Conservation (phyloP, 2,797 vertebrate genomes). For the Pipistrellus nathusii region DNA sequence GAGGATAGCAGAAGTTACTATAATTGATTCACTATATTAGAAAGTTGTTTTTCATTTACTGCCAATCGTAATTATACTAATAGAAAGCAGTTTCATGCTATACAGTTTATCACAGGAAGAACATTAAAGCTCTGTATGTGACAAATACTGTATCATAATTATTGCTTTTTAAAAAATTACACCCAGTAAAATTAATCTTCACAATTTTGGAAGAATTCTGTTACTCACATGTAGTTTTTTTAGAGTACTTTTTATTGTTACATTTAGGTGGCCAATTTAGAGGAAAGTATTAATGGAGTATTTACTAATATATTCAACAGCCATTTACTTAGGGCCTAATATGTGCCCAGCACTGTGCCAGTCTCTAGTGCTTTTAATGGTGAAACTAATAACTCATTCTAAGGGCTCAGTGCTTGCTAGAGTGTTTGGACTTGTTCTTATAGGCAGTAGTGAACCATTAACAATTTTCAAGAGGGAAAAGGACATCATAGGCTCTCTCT, state of each 20-base stretch:
- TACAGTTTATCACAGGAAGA: neutral
- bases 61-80: neutral
- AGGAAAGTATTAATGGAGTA: neutral
- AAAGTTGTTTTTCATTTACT: neutral
- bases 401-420: neutral
- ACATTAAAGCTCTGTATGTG: neutral
- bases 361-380: neutral
- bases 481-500: neutral
- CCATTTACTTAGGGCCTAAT: neutral
- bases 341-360: neutral
- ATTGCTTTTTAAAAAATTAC: neutral
- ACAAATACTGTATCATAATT: neutral
- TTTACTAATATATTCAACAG: neutral
- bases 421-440: slow-evolving; percentile 13
- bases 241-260: slow-evolving; percentile 1
- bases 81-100: neutral
- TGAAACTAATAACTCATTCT: neutral
- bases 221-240: neutral
- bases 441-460: neutral
- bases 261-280: neutral
- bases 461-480: slow-evolving; percentile 30
- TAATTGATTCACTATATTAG: neutral
- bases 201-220: neutral
- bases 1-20: neutral
- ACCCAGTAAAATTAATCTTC: neutral